These are phyloP conservation scores for Athene noctua DNA, from an alignment of 2,113 vertebrate species.

Conservation along the genomic window DNA sequence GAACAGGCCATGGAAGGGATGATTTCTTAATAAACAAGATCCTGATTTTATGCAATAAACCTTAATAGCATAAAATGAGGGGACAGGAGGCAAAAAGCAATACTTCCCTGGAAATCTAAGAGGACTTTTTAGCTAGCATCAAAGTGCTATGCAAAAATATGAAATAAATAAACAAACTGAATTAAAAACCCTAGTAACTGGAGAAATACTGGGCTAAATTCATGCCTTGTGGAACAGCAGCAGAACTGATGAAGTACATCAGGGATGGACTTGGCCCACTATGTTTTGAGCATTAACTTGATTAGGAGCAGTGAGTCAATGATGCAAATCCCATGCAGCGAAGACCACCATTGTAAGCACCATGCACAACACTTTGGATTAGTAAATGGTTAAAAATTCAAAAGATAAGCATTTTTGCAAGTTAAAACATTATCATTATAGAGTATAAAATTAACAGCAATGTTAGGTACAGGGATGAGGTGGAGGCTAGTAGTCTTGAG, in stretches of 20 bases:
- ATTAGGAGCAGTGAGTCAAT: background rate
- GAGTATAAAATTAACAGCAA: background rate
- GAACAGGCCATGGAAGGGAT: background rate
- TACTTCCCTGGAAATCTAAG: background rate
- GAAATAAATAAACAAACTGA: constrained; percentile 31
- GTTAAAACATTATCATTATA: background rate
- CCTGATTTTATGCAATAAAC: constrained; percentile 5
- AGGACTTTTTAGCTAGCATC: background rate
- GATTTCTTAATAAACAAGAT: background rate
- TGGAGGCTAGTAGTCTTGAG: background rate
- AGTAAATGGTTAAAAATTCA: background rate
- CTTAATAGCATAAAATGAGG: background rate
- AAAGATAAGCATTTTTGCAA: background rate
- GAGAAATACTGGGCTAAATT: background rate
- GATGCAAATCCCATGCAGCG: background rate
- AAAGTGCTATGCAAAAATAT: constrained; percentile 4
- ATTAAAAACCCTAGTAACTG: constrained; percentile 15
- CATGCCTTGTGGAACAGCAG: background rate
- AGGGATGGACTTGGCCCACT: background rate
- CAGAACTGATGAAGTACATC: background rate
- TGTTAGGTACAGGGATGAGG: background rate
- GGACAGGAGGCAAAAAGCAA: background rate
- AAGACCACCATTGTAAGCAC: background rate
- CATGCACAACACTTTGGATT: background rate
- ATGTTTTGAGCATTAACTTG: background rate